Conservation (phyloP, 1,140 invertebrate genomes). For the Drosophila sp. region DNA sequence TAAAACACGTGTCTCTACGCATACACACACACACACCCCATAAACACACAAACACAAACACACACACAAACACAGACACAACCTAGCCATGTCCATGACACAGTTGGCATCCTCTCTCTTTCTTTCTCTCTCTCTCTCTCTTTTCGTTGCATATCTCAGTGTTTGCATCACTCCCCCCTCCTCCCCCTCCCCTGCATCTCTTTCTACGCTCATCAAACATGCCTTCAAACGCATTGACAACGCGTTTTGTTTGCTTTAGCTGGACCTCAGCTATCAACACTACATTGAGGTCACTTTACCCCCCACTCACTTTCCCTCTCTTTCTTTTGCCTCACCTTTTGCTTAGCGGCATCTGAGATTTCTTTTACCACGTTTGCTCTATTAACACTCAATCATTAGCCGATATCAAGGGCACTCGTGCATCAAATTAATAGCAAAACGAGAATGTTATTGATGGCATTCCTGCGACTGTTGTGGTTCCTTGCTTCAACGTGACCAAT, state of each 20-base stretch:
- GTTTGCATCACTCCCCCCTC: conserved; percentile 59
- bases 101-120: conserved; percentile 46
- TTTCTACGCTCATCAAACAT: conserved; percentile 38
- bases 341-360: conserved; percentile 35
- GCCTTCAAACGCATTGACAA: conserved; percentile 61
- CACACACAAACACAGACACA: conserved; percentile 16
- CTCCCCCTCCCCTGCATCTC: background rate
- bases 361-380: conserved; percentile 63
- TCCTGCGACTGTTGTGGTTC: conserved; percentile 11
- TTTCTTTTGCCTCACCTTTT: background rate
- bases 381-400: conserved; percentile 78
- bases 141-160: conserved; percentile 74
- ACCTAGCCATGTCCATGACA: conserved; percentile 69
- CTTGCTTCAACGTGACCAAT: conserved; percentile 45
- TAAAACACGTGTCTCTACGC: conserved; percentile 24
- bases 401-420: conserved; percentile 61
- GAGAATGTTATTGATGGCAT: conserved; percentile 71
- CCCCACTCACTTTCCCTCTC: background rate
- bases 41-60: conserved; percentile 7
- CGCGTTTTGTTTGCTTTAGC: conserved; percentile 62
- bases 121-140: background rate
- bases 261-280: conserved; percentile 42
- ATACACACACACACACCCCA: conserved; percentile 16
- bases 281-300: conserved; percentile 46
- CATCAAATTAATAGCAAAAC: conserved; percentile 70